Evolutionary conservation across 2,888 invertebrate species (phyloP), one percentile per base, ranked within the genome.

Genomic region (Tenthredo amoena): DNA sequence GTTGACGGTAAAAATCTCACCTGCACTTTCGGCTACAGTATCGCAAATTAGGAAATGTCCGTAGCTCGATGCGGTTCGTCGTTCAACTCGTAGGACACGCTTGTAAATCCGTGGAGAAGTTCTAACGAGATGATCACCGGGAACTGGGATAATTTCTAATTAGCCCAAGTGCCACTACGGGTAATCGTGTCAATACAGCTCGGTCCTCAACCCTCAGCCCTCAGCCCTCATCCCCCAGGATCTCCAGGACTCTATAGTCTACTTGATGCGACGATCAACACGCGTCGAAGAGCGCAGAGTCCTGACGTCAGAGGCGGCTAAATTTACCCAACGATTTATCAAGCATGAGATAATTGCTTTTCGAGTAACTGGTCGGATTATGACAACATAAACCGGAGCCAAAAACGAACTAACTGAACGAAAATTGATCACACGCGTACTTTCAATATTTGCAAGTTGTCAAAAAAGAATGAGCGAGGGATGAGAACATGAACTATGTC

Each of bases 151-250:
- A 76, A 76, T 77, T 77, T 77, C 77, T 77, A 77, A 77, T 77
- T 77, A 77, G 77, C 77, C 6, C 77, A 77, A 77, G 77, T 77
- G 50, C 77, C 77, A 77, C 77, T 50, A 55, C 10, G 50, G 77
- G 18, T 77, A 77, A 77, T 77, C 77, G 50, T 50, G 77, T 50
- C 77, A 77, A 77, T 77, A 77, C 77, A 50, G 50, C 43, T 40
- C 21, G 47, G 72, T 18, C 72, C 72, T 72, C 37, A 40, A 31
- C 26, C 12, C 65, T 65, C 65, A 65, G 15, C 71, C 9, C 71
- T 37, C 31, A 31, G n/a, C 31, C 71, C 31, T 71, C n/a, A 18
- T 15, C 71, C 71, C 71, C 40, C 37, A 72, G 72, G 72, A 21
- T 72, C 37, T 71, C 34, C 34, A 34, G 21, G 72, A 21, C 18